phyloP scores from a whole-genome alignment of 2,797 vertebrate species.

The Tenualosa ilisha region DNA sequence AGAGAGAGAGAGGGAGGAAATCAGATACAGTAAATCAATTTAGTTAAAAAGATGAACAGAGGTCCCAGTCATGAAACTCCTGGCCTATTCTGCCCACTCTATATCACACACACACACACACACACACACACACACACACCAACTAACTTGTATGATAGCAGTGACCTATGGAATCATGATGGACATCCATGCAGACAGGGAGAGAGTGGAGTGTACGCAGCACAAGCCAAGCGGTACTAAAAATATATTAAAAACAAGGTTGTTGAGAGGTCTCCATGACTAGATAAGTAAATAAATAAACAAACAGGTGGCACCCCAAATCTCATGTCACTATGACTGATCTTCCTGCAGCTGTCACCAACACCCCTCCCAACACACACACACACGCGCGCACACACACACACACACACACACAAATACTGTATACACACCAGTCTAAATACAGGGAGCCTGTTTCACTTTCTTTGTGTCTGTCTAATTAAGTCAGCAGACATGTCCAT shows the following conservation, averaged over 20 bases:
- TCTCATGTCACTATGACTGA: constrained; percentile 50
- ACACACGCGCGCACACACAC: not conserved
- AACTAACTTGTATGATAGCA: not conserved
- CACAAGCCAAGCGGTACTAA: not conserved
- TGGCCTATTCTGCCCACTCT: not conserved
- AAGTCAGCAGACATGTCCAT: constrained; percentile 42
- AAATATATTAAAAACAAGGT: not conserved
- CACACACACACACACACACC: not conserved
- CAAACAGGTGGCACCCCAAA: constrained; percentile 43
- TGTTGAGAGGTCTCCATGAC: not conserved
- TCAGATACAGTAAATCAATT: constrained; percentile 1
- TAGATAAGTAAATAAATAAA: constrained; percentile 15
- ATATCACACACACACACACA: not conserved
- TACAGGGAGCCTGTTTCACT: not conserved
- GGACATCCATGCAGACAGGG: no score
- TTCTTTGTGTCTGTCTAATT: constrained; percentile 41
- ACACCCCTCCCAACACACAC: not conserved
- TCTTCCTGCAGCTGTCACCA: constrained; percentile 44
- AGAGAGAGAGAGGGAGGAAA: no score
- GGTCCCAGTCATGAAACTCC: constrained; percentile 4
- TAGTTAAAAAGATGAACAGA: not conserved
- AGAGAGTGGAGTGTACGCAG: no score
- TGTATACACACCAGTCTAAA: not conserved
- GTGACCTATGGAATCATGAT: not conserved
- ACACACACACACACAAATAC: not conserved